These are phyloP conservation scores for Ostrea denselamellosa DNA, from an alignment of 1,140 invertebrate species.

Conservation along the genomic window DNA sequence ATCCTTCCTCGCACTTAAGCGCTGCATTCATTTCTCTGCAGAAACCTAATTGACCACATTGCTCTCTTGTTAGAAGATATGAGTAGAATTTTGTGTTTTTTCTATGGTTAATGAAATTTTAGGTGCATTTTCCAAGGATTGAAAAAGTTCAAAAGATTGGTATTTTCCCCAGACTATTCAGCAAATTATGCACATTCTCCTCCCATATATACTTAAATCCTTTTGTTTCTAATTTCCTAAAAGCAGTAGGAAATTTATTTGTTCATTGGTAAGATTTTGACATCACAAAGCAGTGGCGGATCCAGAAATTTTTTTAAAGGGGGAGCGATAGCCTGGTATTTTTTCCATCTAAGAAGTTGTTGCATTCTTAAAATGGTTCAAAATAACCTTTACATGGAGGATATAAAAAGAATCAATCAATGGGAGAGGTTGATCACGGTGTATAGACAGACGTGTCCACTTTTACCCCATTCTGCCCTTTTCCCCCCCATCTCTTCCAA, in stretches of 20 bases:
- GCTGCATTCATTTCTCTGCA: neutral
- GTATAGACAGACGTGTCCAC: no score
- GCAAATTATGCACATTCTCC: neutral
- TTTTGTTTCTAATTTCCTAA: no score
- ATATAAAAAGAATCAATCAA: no score
- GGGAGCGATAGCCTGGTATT: no score
- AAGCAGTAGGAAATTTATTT: no score
- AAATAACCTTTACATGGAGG: no score
- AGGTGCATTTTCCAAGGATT: neutral
- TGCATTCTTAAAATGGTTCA: no score
- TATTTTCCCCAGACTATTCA: neutral
- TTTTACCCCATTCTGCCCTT: no score
- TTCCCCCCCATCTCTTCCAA: no score
- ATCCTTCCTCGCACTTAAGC: neutral
- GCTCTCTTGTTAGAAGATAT: slow-evolving; percentile 13
- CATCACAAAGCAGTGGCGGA: neutral
- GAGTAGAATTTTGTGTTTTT: neutral
- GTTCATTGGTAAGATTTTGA: neutral
- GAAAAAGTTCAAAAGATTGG: slow-evolving; percentile 6
- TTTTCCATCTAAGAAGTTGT: no score
- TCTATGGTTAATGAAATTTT: neutral
- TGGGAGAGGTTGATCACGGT: no score
- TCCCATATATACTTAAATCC: neutral
- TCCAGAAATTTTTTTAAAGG: neutral
- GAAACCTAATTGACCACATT: slow-evolving; percentile 25